phyloP scores from a whole-genome alignment of 92 coral and sea anemone genomes.

The Umimayanthus kanabou region DNA sequence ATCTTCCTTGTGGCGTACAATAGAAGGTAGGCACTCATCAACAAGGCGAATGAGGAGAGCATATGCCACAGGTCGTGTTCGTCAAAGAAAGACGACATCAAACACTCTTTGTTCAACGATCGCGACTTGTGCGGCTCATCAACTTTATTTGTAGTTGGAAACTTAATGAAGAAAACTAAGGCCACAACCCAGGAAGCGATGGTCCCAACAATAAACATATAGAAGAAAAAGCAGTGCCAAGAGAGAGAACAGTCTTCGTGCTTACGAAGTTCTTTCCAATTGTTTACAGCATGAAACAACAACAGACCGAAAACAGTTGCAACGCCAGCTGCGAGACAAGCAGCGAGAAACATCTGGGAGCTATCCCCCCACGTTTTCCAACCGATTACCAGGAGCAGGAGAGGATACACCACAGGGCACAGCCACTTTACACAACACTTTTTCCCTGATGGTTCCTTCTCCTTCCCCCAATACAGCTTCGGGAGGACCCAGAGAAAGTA shows the following conservation, averaged over 20 bases:
- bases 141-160: conserved; percentile 75
- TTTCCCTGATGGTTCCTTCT: conserved; percentile 5
- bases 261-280: background rate
- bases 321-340: conserved; percentile 78
- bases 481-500: conserved; percentile 66
- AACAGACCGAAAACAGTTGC: conserved; percentile 62
- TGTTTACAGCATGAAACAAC: conserved; percentile 41
- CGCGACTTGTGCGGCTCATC: conserved; percentile 78
- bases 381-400: conserved; percentile 63
- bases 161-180: conserved; percentile 69
- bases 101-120: conserved; percentile 73
- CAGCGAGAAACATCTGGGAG: conserved; percentile 85
- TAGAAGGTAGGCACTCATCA: conserved; percentile 80
- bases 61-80: conserved; percentile 97
- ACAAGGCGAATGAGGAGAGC: conserved; percentile 87
- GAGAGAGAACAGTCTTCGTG: no score
- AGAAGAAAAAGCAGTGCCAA: conserved; percentile 56
- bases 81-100: conserved; percentile 86
- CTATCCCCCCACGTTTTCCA: conserved; percentile 62
- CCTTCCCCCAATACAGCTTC: conserved; percentile 56
- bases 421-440: conserved; percentile 61
- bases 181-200: conserved; percentile 80
- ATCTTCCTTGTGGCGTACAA: conserved; percentile 70
- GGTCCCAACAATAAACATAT: conserved; percentile 52
- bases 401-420: conserved; percentile 65